phyloP scores from a whole-genome alignment of 2,888 invertebrate species.

The Acanthopleura granulata region DNA sequence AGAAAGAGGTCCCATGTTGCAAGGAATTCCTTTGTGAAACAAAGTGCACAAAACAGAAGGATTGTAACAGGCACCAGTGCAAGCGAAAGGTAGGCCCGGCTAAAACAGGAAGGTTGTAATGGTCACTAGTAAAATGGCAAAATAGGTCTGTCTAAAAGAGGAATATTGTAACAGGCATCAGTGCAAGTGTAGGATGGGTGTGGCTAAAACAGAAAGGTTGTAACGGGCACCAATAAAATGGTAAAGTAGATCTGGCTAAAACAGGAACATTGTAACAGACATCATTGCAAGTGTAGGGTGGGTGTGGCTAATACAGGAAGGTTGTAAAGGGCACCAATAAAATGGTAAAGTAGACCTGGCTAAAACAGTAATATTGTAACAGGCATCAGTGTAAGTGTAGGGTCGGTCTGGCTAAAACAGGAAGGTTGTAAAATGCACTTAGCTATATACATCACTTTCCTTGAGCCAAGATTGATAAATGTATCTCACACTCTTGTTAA shows the following conservation, averaged over 20 bases:
- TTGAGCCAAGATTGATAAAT: no score
- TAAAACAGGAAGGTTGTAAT: no score
- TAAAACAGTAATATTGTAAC: not conserved
- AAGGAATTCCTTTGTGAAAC: slow-evolving; percentile 89
- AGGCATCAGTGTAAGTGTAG: not conserved
- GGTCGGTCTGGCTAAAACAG: not conserved
- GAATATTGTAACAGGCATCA: not conserved
- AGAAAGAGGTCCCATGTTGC: slow-evolving; percentile 86
- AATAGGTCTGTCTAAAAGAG: no score
- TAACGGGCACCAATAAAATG: not conserved
- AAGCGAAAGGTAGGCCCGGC: slow-evolving; percentile 79
- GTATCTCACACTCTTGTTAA: no score
- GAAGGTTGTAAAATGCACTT: no score
- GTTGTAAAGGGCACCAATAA: slow-evolving; percentile 82
- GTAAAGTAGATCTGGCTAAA: not conserved
- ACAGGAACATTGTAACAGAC: not conserved
- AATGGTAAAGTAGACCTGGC: slow-evolving; percentile 69
- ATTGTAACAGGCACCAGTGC: slow-evolving; percentile 90
- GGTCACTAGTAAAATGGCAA: no score
- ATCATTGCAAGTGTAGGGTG: not conserved
- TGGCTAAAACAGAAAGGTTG: not conserved
- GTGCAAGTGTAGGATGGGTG: not conserved
- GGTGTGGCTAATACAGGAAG: no score
- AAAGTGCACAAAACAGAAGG: slow-evolving; percentile 85
- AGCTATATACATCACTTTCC: no score